phyloP scores from a whole-genome alignment of 2,113 vertebrate genomes.

The human (Homo sapiens) region GRCh38 chr20:43971501-43972000 shows the following conservation, averaged over 20 bases:
- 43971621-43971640: neutral
- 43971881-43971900: neutral
- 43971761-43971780: neutral
- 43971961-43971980: neutral
- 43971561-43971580: neutral
- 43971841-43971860: neutral
- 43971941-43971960: neutral
- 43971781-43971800: neutral
- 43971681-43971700: neutral
- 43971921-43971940: neutral
- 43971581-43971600: neutral
- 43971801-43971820: neutral
- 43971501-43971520: neutral
- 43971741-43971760: neutral
- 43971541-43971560: neutral
- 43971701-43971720: neutral
- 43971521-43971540: fast-evolving
- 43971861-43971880: neutral
- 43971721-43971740: neutral
- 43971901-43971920: neutral
- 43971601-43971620: neutral
- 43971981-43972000: neutral
- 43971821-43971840: neutral
- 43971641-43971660: neutral
- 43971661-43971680: neutral